Percentiles rank a stretch among this genome's conserved stretches.
phyloP scores from a whole-genome alignment of 2,888 invertebrate species.

The Heliconius sara region DNA sequence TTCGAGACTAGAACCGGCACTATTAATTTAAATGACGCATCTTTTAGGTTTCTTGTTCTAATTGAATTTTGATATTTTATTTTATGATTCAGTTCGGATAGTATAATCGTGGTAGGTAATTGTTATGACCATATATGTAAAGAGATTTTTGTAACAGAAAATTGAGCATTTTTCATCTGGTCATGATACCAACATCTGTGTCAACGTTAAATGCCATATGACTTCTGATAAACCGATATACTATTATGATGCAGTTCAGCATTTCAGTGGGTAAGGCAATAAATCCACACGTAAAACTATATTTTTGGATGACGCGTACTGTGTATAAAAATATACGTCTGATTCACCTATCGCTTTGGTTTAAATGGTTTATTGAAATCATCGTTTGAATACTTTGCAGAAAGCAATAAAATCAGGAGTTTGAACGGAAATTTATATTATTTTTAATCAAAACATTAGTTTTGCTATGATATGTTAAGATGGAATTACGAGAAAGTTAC shows the following conservation, averaged over 20 bases:
- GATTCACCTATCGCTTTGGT: slow-evolving; percentile 15
- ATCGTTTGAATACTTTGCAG: too few relatives aligned
- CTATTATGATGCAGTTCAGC: slow-evolving; percentile 42
- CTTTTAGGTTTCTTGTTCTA: slow-evolving; percentile 34
- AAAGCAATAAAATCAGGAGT: background rate
- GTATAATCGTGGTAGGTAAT: background rate
- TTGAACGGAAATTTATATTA: background rate
- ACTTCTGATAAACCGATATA: slow-evolving; percentile 56
- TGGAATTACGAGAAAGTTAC: background rate
- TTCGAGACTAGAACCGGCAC: slow-evolving; percentile 76
- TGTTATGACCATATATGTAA: background rate
- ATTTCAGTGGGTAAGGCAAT: slow-evolving; percentile 21
- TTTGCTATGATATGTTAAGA: background rate
- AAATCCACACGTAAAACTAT: slow-evolving; percentile 17
- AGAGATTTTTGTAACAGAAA: background rate
- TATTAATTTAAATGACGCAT: slow-evolving; percentile 82
- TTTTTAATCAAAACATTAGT: background rate
- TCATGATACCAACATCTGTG: background rate
- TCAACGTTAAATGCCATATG: slow-evolving; percentile 54
- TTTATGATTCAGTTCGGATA: background rate
- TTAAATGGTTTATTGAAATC: background rate
- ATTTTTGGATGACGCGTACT: slow-evolving; percentile 26
- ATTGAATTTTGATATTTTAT: slow-evolving; percentile 25
- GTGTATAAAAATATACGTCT: slow-evolving; percentile 15
- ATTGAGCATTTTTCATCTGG: background rate